Evolutionary conservation across 2,797 vertebrate species (phyloP).

Genomic region (Myripristis jacobus): DNA sequence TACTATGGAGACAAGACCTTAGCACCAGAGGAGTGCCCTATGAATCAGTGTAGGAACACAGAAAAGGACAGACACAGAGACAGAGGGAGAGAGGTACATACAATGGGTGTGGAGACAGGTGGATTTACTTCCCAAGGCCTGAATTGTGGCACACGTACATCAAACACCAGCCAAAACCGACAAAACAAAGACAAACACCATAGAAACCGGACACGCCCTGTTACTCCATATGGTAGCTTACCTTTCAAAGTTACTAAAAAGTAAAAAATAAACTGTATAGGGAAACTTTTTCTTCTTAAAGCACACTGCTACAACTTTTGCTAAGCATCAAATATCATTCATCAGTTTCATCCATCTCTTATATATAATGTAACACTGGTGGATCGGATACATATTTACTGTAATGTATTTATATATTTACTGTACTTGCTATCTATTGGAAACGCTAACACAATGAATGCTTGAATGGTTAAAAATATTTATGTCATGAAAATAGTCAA

Average conservation of each 20-base stretch:
- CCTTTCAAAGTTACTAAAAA: not conserved
- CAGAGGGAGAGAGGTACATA: conserved; percentile 77
- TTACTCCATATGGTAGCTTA: conserved; percentile 25
- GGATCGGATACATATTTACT: too few relatives aligned
- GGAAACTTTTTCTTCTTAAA: too few relatives aligned
- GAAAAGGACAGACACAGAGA: conserved; percentile 80
- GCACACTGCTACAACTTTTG: too few relatives aligned
- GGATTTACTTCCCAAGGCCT: conserved; percentile 63
- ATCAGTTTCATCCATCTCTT: not conserved
- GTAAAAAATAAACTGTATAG: too few relatives aligned
- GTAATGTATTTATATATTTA: too few relatives aligned
- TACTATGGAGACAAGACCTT: conserved; percentile 92
- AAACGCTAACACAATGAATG: too few relatives aligned
- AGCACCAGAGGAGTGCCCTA: conserved; percentile 89
- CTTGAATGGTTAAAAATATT: too few relatives aligned
- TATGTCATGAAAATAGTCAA: too few relatives aligned
- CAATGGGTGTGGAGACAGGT: conserved; percentile 78
- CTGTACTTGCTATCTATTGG: too few relatives aligned
- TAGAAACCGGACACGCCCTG: conserved; percentile 41
- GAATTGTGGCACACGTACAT: conserved; percentile 61
- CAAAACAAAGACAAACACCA: conserved; percentile 18
- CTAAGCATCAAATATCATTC: not conserved
- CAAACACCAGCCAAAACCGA: conserved; percentile 18
- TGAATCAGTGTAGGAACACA: conserved; percentile 82
- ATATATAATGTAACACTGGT: too few relatives aligned